These are phyloP conservation scores for Nasonia vitripennis DNA, from an alignment of 1,140 invertebrate species.

Conservation along the genomic window DNA sequence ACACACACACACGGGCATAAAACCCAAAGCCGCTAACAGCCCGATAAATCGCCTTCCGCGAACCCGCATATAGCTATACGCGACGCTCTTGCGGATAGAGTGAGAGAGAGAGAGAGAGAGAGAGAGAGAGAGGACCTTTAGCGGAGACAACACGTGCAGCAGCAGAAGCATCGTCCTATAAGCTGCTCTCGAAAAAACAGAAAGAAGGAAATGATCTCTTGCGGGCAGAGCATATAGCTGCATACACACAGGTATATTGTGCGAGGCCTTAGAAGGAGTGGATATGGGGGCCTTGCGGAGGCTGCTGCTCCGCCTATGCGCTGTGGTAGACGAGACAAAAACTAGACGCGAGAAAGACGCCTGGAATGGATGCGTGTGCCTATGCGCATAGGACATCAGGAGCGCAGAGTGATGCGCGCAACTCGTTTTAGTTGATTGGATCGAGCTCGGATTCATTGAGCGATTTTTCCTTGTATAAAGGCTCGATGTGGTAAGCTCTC, in stretches of 20 bases:
- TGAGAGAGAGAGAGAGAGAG: neutral
- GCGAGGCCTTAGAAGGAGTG: constrained; percentile 23
- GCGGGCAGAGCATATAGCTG: neutral
- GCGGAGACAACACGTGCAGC: constrained; percentile 1
- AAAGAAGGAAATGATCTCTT: neutral
- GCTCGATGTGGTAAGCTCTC: no score
- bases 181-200: constrained; percentile 2
- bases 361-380: neutral
- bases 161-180: neutral
- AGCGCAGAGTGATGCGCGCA: no score
- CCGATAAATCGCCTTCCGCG: constrained; percentile 24
- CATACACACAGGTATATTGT: neutral
- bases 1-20: neutral
- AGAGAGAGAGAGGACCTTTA: neutral
- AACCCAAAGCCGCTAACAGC: neutral
- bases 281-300: neutral
- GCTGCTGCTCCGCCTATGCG: neutral
- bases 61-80: neutral
- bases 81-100: neutral
- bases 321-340: neutral
- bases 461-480: neutral
- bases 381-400: neutral
- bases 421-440: neutral
- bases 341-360: neutral
- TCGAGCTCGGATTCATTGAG: neutral